Base-by-base conservation (phyloP, 2,797 vertebrate species). In the Manis crassicaudata region DNA sequence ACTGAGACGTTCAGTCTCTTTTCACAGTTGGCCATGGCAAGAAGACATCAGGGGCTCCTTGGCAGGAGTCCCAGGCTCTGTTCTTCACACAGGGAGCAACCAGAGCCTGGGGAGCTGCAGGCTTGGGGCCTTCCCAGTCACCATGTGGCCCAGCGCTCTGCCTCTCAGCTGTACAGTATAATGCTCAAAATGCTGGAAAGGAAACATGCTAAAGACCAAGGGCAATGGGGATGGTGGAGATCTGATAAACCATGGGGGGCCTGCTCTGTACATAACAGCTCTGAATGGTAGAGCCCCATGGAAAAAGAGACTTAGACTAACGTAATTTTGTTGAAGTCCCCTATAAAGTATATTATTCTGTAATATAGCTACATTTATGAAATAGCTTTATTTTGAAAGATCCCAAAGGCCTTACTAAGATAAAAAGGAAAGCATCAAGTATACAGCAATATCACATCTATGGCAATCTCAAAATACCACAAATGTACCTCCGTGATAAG, bases 321-420 rank as follows among this genome's bases (percentile, higher is more conserved):
- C 95, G 77, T 70, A 56, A 88, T 97, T 97, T 93, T 92, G 95
- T 90, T 92, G 46, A 93, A 96, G 94, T 88, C 87, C 68, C 20
- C 56, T 93, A 50, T 92, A 76, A 92, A 97, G 81, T 75, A 62
- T 91, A 94, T 93, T 85, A 82, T 75, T 92, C 94, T 85, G 46
- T 92, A 90, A 93, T 92, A 32, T 72, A 94, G 73, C 77, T 90
- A 20, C 68, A 52, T 97, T 94, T 96, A 88, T 94, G 94, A 96
- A 97, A 95, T 92, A 43, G 40, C 43, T 97, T 96, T 97, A 96
- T 94, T 95, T 95, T 63, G 25, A 97, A 84, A 73, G 81, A 93
- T 95, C 88, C 97, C 65, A 73, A 94, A 91, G 76, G 87, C 73
- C 63, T 97, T 97, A 67, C 79, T 90, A 73, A 92, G n/a, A 92